Conservation (phyloP, 1,140 invertebrate genomes). For the Microplitis mediator region DNA sequence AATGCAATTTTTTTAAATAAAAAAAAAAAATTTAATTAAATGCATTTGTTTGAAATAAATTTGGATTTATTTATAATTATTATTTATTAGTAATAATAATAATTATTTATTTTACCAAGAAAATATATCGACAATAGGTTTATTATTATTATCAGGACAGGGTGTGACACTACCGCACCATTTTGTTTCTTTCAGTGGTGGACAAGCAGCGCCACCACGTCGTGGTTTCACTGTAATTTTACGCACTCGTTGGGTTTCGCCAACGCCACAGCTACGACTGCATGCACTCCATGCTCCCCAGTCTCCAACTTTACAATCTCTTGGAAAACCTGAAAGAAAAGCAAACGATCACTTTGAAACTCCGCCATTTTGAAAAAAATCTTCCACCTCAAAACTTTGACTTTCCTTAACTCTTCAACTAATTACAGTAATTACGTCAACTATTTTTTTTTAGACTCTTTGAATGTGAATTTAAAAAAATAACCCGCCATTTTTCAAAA, state of each 20-base stretch:
- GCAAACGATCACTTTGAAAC: background rate
- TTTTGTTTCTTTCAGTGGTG: conserved; percentile 79
- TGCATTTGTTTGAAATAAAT: background rate
- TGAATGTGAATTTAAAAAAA: no score
- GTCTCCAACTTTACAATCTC: conserved; percentile 83
- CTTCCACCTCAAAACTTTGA: background rate
- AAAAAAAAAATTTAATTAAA: background rate
- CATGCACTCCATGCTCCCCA: conserved; percentile 88
- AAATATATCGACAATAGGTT: conserved; percentile 26
- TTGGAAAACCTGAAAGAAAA: conserved; percentile 55
- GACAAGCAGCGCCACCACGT: conserved; percentile 78
- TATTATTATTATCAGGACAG: conserved; percentile 57
- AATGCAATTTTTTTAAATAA: background rate
- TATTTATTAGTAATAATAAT: background rate
- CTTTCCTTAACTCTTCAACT: no score
- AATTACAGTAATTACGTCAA: no score
- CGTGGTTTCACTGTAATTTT: conserved; percentile 76
- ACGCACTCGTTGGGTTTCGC: conserved; percentile 79
- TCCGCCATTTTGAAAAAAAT: background rate
- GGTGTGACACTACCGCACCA: conserved; percentile 83
- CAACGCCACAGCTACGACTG: conserved; percentile 85
- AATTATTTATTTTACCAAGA: conserved; percentile 20
- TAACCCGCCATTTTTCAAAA: no score
- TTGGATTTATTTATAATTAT: background rate
- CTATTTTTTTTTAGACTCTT: no score